Conservation (phyloP, 1,140 invertebrate species). For the Akabosia matsudoensis region DNA sequence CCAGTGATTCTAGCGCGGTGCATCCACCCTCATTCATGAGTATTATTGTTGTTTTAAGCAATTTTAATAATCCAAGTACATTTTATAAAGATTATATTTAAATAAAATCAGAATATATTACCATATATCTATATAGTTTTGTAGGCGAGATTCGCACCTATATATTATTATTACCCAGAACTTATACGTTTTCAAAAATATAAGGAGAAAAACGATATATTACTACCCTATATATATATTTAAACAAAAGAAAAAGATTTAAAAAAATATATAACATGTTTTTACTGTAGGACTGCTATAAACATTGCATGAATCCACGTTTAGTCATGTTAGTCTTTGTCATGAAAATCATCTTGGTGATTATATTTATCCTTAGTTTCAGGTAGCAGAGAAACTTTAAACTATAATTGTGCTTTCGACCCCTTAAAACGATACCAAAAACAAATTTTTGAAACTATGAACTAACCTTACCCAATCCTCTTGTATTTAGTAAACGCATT, state of each 20-base stretch:
- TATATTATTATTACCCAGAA: neutral
- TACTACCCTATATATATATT: constrained; percentile 12
- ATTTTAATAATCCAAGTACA: constrained; percentile 22
- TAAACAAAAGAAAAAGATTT: neutral
- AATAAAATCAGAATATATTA: constrained; percentile 3
- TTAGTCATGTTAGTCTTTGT: constrained; percentile 1
- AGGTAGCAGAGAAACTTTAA: neutral
- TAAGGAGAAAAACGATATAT: constrained; percentile 1
- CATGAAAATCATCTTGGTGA: neutral
- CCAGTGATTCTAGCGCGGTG: constrained; percentile 22
- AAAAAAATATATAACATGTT: neutral
- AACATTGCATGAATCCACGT: neutral
- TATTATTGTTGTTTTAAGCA: constrained; percentile 23
- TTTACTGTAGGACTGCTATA: neutral
- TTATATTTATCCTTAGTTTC: neutral
- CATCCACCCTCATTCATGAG: constrained; percentile 17
- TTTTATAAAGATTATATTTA: neutral
- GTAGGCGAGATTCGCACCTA: constrained; percentile 20
- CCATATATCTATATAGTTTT: constrained; percentile 16
- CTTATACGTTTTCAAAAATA: neutral
- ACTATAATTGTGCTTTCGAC: constrained; percentile 15
- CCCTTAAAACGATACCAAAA: neutral
- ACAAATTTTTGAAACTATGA: constrained; percentile 14
- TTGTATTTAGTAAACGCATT: neutral
- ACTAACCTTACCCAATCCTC: neutral